phyloP scores from a whole-genome alignment of 2,797 vertebrate species.

The Pygocentrus nattereri region DNA sequence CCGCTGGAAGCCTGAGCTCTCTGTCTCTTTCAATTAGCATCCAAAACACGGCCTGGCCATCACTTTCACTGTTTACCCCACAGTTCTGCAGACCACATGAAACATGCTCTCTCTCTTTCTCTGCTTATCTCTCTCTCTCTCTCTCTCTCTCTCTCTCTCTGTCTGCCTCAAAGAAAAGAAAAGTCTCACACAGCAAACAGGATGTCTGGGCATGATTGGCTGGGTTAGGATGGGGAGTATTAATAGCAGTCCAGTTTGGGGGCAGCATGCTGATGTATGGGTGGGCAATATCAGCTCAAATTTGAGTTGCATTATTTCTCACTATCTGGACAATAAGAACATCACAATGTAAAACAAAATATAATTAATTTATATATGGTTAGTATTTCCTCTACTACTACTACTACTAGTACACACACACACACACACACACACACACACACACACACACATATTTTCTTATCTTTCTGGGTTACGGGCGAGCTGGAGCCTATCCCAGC shows the following conservation, averaged over 20 bases:
- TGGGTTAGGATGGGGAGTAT: background rate
- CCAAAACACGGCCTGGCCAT: conserved; percentile 10
- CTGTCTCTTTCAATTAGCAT: conserved; percentile 44
- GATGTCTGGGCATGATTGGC: background rate
- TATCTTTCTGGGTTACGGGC: too few relatives aligned
- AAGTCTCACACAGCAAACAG: background rate
- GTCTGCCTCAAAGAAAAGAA: background rate
- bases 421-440: too few relatives aligned
- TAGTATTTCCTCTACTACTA: too few relatives aligned
- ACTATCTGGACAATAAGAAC: background rate
- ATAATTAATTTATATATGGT: too few relatives aligned
- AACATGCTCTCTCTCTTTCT: background rate
- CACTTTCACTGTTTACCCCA: background rate
- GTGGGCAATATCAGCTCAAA: background rate
- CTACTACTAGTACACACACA: too few relatives aligned
- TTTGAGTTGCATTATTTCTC: background rate
- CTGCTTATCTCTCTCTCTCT: background rate
- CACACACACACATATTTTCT: too few relatives aligned
- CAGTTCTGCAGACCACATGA: background rate
- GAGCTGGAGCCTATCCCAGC: too few relatives aligned
- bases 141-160: background rate
- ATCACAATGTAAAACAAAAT: background rate
- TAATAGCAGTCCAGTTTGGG: background rate
- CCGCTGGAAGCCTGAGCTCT: conserved; percentile 27
- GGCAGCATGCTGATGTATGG: background rate